A percentile compares a stretch with the other conserved stretches of the same genome.
These are phyloP conservation scores for Atta texana DNA, from an alignment of 1,140 invertebrate species.

Conservation along the genomic window DNA sequence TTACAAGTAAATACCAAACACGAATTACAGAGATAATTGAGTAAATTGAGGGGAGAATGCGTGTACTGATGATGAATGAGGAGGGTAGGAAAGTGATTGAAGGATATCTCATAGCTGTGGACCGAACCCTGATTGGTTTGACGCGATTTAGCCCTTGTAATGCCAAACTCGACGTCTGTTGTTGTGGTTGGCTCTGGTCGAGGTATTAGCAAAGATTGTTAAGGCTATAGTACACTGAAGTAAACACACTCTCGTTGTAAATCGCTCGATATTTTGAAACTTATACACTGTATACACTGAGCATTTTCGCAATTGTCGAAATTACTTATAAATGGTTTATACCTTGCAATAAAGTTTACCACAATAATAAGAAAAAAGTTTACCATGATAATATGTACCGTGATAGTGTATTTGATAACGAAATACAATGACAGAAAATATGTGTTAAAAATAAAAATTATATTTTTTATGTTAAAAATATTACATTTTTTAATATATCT, in stretches of 20 bases:
- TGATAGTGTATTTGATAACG: not conserved
- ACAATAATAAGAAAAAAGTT: not conserved
- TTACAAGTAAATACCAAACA: not conserved
- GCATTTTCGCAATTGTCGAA: constrained; percentile 47
- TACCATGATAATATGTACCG: not conserved
- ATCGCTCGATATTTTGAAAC: constrained; percentile 63
- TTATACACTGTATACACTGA: constrained; percentile 20
- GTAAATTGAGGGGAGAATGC: constrained; percentile 26
- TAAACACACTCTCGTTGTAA: constrained; percentile 60
- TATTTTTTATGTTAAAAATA: not conserved
- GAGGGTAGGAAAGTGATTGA: constrained; percentile 11
- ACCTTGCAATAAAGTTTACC: not conserved
- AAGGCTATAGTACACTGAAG: constrained; percentile 57
- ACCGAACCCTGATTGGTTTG: constrained; percentile 68
- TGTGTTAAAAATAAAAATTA: not conserved
- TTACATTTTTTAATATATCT: not conserved
- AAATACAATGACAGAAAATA: not conserved
- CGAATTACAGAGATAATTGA: constrained; percentile 19
- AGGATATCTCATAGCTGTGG: constrained; percentile 29
- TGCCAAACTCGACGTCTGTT: constrained; percentile 73
- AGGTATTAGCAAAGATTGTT: constrained; percentile 63
- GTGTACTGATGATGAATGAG: not conserved
- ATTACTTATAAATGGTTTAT: constrained; percentile 2
- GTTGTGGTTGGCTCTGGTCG: constrained; percentile 73
- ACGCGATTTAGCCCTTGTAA: constrained; percentile 72